Evolutionary conservation across 2,888 invertebrate genomes (phyloP), one percentile per base, ranked within the genome.

Genomic region (Sarcophaga rosellei): DNA sequence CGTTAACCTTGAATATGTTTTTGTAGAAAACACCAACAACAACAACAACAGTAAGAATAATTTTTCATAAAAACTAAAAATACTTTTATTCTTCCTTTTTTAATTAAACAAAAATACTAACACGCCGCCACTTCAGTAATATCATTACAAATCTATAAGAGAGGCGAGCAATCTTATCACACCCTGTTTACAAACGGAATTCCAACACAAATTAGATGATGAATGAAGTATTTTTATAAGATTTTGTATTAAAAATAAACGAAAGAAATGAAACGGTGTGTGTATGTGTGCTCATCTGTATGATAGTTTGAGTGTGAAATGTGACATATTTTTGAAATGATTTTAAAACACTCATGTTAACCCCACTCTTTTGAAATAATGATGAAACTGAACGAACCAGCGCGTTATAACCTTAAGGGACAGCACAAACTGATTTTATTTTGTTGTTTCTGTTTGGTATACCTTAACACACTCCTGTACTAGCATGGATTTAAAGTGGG

Each of bases 291-390:
- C 15, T 53, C 12, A 12, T 53, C 0, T 57, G 61, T 44, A 6
- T 5, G n/a, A 35, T 35, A 70, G 65, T 61, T 44, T 25, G 25
- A 75, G 74, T 81, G 69, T 86, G 59, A 62, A 84, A 59, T 53
- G 75, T 81, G 81, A 81, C 84, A 86, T 81, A 66, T 84, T 86
- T 57, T 84, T 78, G 62, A 84, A 78, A 86, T 81, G 66, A 81
- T 84, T 86, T 75, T 59, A 35, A 78, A 81, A 78, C 69, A 77
- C 83, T 83, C 74, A 69, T 81, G 69, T 66, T 78, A 86, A 86
- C 86, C 78, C 77, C 86, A 63, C 73, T 66, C 62, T 23, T 68
- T 2, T 25, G 63, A 47, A 63, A n/a, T n/a, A n/a, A n/a, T n/a
- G 25, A 44, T 63, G 53, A 63, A 47, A 23, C 66, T 66, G 21